Conservation (phyloP, 1,140 invertebrate genomes). For the Rhyzopertha dominica region DNA sequence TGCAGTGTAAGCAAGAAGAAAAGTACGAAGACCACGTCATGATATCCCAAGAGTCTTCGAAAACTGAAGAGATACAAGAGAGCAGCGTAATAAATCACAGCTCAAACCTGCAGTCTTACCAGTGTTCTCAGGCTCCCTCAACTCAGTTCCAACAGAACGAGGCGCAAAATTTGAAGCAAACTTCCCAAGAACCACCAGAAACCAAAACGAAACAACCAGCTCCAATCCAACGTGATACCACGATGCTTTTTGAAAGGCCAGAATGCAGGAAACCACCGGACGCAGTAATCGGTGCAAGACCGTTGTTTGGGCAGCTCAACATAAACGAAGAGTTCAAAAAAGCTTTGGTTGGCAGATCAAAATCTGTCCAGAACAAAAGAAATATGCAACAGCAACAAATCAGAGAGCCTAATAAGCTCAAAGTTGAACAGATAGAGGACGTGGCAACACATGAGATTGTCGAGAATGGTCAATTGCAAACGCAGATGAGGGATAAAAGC, state of each 20-base stretch:
- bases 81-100: too few species aligned
- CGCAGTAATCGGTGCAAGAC: constrained; percentile 42
- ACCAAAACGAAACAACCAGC: too few species aligned
- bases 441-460: constrained; percentile 3
- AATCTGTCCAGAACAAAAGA: constrained; percentile 23
- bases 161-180: too few species aligned
- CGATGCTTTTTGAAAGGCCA: too few species aligned
- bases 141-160: too few species aligned
- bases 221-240: too few species aligned
- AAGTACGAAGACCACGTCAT: not conserved
- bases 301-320: constrained; percentile 40
- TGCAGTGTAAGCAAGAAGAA: not conserved
- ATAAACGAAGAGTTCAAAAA: constrained; percentile 43
- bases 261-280: constrained; percentile 42
- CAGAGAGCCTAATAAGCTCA: constrained; percentile 6
- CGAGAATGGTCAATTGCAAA: constrained; percentile 23
- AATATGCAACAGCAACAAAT: constrained; percentile 10
- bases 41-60: not conserved
- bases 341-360: constrained; percentile 34
- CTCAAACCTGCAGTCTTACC: too few species aligned
- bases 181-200: too few species aligned
- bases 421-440: constrained; percentile 20
- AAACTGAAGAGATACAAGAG: too few species aligned
- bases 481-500: constrained; percentile 30
- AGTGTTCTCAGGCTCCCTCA: too few species aligned